These are phyloP conservation scores for Craterocephalus amniculus DNA, from an alignment of 2,797 vertebrate species.

Conservation along the genomic window DNA sequence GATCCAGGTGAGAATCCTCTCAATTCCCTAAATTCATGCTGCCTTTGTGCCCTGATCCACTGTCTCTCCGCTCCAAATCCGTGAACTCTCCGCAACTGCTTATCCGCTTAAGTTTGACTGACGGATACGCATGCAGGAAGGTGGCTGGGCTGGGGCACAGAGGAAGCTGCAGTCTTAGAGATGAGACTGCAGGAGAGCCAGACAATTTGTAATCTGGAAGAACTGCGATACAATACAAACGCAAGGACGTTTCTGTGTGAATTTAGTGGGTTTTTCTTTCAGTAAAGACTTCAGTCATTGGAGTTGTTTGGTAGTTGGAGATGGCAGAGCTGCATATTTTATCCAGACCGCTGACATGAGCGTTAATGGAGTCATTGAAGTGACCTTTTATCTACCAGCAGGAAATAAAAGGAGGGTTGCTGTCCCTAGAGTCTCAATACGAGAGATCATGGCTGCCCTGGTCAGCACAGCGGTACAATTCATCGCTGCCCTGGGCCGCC, in stretches of 20 bases:
- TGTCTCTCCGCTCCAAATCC: conserved; percentile 36
- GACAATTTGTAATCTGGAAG: neutral
- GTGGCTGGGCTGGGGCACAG: conserved; percentile 18
- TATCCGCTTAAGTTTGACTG: conserved; percentile 48
- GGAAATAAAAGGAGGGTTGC: conserved; percentile 44
- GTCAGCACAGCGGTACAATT: conserved; percentile 39
- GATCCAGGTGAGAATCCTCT: conserved; percentile 86
- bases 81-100: conserved; percentile 30
- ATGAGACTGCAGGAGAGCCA: conserved; percentile 7
- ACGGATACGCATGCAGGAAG: conserved; percentile 26
- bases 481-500: conserved; percentile 17
- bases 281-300: neutral
- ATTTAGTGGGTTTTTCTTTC: neutral
- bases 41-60: conserved; percentile 32
- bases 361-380: conserved; percentile 68
- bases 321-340: conserved; percentile 49
- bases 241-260: neutral
- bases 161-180: conserved; percentile 20
- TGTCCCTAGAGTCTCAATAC: conserved; percentile 46
- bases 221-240: neutral
- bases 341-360: conserved; percentile 52
- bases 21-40: conserved; percentile 31
- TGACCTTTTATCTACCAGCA: conserved; percentile 63
- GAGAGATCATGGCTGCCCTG: conserved; percentile 35
- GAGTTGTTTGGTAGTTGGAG: conserved; percentile 17